A percentile compares a stretch with the other conserved stretches of the same genome.
These are phyloP conservation scores for Mesitornis unicolor DNA, from an alignment of 2,113 vertebrate genomes.

Conservation along the genomic window DNA sequence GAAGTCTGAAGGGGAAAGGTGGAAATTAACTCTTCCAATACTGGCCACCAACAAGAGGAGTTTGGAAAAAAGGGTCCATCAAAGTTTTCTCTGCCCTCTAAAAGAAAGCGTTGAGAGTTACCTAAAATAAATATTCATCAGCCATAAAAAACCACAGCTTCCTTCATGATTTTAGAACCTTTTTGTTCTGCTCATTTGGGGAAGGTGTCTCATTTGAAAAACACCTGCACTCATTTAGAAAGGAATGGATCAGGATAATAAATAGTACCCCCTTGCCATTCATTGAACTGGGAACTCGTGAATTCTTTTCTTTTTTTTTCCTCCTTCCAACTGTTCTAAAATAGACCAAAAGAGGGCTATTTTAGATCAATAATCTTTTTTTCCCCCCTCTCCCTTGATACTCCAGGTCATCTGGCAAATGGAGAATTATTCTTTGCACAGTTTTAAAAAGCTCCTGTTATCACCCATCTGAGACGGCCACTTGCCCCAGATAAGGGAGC, in stretches of 20 bases:
- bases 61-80: not conserved
- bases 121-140: not conserved
- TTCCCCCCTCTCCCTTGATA: not conserved
- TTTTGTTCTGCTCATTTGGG: slow-evolving; percentile 9
- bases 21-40: not conserved
- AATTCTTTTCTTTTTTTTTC: not conserved
- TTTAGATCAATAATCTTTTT: slow-evolving; percentile 53
- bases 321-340: slow-evolving; percentile 30
- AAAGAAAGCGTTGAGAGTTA: not conserved
- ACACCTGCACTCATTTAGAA: slow-evolving; percentile 42
- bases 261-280: slow-evolving; percentile 17
- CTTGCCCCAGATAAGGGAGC: slow-evolving; percentile 40
- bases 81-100: not conserved
- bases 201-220: slow-evolving; percentile 28
- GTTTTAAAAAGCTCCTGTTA: slow-evolving; percentile 10
- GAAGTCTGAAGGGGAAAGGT: not conserved
- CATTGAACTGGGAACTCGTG: not conserved
- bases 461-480: slow-evolving; percentile 24
- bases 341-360: slow-evolving; percentile 50
- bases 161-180: not conserved
- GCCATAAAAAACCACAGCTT: not conserved
- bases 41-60: too few species aligned
- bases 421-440: slow-evolving; percentile 30
- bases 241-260: not conserved
- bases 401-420: slow-evolving; percentile 57